These are phyloP conservation scores for Amblyopsis hoosieri DNA, from an alignment of 2,797 vertebrate genomes.

Conservation along the genomic window DNA sequence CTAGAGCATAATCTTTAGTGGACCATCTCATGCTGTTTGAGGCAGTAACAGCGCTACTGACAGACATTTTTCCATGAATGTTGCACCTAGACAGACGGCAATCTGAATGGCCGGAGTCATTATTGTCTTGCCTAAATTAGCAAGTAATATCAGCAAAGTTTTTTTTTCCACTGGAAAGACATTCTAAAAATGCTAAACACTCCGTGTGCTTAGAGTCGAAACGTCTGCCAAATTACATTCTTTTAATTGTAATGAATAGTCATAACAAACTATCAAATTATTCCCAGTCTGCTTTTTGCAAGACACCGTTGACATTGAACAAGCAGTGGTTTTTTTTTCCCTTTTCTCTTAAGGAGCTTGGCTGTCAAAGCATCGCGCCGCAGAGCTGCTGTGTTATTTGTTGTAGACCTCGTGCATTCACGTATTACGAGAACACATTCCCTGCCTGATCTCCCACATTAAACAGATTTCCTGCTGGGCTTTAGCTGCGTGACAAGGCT, in stretches of 20 bases:
- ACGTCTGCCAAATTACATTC: too few relatives aligned
- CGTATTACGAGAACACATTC: slow-evolving; percentile 39
- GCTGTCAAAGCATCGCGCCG: slow-evolving; percentile 45
- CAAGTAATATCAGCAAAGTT: too few relatives aligned
- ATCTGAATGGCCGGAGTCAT: too few relatives aligned
- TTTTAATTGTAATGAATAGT: too few relatives aligned
- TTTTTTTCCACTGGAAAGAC: background rate
- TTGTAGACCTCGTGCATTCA: slow-evolving; percentile 41
- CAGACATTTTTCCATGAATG: too few relatives aligned
- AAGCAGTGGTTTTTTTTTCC: slow-evolving; percentile 35
- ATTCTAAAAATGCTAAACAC: background rate
- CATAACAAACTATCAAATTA: too few relatives aligned
- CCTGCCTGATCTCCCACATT: slow-evolving; percentile 62
- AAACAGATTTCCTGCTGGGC: slow-evolving; percentile 65
- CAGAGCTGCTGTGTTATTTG: slow-evolving; percentile 52
- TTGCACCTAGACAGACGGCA: too few relatives aligned
- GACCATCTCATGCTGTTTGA: too few relatives aligned
- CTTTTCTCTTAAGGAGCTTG: slow-evolving; percentile 39
- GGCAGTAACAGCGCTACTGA: too few relatives aligned
- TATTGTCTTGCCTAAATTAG: too few relatives aligned
- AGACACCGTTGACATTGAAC: slow-evolving; percentile 36
- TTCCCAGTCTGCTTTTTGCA: background rate
- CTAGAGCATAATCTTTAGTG: too few relatives aligned
- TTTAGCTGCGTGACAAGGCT: slow-evolving; percentile 46
- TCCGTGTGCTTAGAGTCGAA: background rate